Base-by-base conservation (phyloP, 2,888 invertebrate genomes). In the Apotomis capreana region DNA sequence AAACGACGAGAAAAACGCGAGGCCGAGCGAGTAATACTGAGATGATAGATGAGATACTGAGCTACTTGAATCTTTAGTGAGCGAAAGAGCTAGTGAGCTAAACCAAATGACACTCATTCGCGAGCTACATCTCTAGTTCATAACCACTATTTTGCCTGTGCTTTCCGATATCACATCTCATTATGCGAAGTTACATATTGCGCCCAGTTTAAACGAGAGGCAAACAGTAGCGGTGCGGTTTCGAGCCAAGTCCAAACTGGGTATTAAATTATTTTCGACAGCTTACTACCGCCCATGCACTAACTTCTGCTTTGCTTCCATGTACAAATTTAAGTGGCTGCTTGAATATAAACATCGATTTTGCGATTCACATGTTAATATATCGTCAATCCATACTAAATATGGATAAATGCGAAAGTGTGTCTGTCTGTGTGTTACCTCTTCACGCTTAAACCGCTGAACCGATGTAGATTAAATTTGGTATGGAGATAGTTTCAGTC, bases 181-280 rank as follows among this genome's bases (percentile, higher is more conserved):
- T 49, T 0, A 49, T 49, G 49, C 49, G 9, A 49, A 2, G 10
- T 49, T 49, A 9, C 9, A 49, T 49, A 10, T 49, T 49, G 9
- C 9, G 44, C 49, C n/a, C 10, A 8, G n/a, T 36, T n/a, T n/a
- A 46, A 12, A n/a, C n/a, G 36, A 12, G 12, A 12, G 9, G 51
- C 51, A 51, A 13, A 62, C 51, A 51, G 62, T 36, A 61, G 49
- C 37, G 51, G 55, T 49, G 57, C 57, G 65, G 65, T 67, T 15
- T 6, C 5, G 37, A 3, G 15, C 49, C 58, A 79, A 78, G 80
- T 82, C 82, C 77, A 79, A 84, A 85, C 85, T 81, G 79, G 83
- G 80, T 81, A 86, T 86, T 85, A 84, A 85, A 86, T 87, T 84
- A 87, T 87, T 87, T 87, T 86, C 84, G 81, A 86, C 83, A 80